These are phyloP conservation scores for Nautilus pompilius DNA, from an alignment of 1,140 invertebrate genomes.

Conservation along the genomic window DNA sequence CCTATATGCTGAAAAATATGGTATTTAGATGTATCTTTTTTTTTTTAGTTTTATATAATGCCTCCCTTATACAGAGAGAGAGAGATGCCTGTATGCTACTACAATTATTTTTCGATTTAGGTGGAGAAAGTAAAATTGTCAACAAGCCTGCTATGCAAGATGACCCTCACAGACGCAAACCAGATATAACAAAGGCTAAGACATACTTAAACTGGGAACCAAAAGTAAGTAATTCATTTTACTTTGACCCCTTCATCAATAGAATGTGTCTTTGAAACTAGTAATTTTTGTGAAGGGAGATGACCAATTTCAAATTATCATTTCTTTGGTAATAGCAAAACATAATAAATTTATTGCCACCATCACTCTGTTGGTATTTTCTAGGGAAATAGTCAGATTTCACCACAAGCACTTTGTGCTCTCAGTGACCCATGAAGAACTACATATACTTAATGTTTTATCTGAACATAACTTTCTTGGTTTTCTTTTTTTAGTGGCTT, in stretches of 20 bases:
- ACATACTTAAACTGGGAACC: conserved; percentile 88
- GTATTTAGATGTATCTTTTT: too few species aligned
- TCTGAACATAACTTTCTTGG: too few species aligned
- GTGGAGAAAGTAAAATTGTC: conserved; percentile 64
- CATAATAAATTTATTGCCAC: neutral
- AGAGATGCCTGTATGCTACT: too few species aligned
- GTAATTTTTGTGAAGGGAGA: neutral
- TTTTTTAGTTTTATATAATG: too few species aligned
- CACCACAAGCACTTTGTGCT: neutral
- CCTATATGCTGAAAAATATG: too few species aligned
- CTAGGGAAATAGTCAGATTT: neutral
- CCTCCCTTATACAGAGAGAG: too few species aligned
- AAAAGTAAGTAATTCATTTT: conserved; percentile 64
- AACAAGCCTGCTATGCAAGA: conserved; percentile 78
- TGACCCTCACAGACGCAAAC: conserved; percentile 90
- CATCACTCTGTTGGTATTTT: neutral
- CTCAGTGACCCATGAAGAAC: neutral
- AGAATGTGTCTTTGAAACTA: conserved; percentile 6
- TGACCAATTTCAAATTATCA: neutral
- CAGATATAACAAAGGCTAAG: conserved; percentile 88
- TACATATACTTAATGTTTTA: too few species aligned
- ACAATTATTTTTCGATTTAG: too few species aligned
- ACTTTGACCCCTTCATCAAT: neutral
- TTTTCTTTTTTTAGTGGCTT: too few species aligned
- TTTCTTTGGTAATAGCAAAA: neutral